Evolutionary conservation across 2,888 invertebrate species (phyloP).

Genomic region (Stenolophus ochropezus): DNA sequence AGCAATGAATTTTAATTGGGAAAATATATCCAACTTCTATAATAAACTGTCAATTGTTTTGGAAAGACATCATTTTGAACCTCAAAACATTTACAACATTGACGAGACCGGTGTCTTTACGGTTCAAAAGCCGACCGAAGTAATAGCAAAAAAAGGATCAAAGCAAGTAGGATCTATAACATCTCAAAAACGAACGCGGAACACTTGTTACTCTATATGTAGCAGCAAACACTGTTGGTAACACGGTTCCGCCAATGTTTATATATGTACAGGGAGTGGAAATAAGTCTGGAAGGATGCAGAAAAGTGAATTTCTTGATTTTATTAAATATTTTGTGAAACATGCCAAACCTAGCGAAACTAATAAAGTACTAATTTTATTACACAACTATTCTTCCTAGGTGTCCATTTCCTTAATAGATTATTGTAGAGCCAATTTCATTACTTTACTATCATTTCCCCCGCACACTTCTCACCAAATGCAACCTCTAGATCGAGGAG

Average conservation of each 20-base stretch:
- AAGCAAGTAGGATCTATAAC: too few species aligned
- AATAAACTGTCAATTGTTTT: too few species aligned
- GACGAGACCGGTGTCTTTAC: too few species aligned
- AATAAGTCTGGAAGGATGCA: constrained; percentile 58
- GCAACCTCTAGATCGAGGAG: constrained; percentile 58
- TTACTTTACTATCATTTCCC: constrained; percentile 36
- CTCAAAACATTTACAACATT: too few species aligned
- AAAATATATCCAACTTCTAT: too few species aligned
- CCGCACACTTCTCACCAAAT: constrained; percentile 58
- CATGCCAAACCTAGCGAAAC: constrained; percentile 63
- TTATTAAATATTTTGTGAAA: constrained; percentile 65
- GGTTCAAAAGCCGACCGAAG: too few species aligned
- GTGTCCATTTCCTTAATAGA: constrained; percentile 64
- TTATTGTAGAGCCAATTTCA: constrained; percentile 64
- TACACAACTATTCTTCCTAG: constrained; percentile 68
- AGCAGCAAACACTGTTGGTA: too few species aligned
- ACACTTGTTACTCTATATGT: too few species aligned
- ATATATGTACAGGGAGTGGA: constrained; percentile 62
- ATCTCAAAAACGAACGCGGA: too few species aligned
- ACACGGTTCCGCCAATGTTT: constrained; percentile 62
- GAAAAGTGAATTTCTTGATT: constrained; percentile 64
- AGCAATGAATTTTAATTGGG: too few species aligned
- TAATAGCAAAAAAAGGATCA: too few species aligned
- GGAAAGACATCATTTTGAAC: too few species aligned
- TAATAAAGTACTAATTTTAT: constrained; percentile 64